phyloP scores from a whole-genome alignment of 2,797 vertebrate species.

The Hypotaenidia philippensis region DNA sequence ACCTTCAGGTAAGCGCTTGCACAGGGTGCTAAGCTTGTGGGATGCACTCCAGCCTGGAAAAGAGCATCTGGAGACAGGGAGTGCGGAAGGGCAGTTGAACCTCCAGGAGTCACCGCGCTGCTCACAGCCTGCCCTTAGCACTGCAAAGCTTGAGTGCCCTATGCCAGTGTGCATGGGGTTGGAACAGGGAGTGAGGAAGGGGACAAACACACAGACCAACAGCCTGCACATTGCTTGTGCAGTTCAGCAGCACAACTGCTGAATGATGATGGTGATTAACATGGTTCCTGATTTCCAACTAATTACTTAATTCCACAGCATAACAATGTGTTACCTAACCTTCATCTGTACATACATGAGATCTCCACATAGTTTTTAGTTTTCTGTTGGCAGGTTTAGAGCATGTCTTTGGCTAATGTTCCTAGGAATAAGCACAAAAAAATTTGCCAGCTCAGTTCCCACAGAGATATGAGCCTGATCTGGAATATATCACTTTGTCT shows the following conservation, averaged over 20 bases:
- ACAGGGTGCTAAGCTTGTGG: background rate
- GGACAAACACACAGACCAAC: background rate
- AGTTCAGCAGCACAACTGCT: background rate
- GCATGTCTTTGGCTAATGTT: background rate
- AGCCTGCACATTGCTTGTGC: fast-evolving
- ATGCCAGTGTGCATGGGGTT: too few relatives aligned
- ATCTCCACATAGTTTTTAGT: fast-evolving
- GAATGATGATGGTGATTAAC: background rate
- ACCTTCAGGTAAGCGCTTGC: background rate
- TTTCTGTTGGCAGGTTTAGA: background rate
- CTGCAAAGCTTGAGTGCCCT: fast-evolving
- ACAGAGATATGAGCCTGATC: background rate
- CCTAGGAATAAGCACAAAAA: background rate
- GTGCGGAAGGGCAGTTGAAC: background rate
- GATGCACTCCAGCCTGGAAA: background rate
- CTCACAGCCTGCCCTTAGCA: background rate
- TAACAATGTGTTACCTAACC: background rate
- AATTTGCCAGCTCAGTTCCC: background rate
- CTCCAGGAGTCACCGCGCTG: background rate
- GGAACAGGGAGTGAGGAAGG: background rate
- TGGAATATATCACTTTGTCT: background rate
- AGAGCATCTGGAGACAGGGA: background rate
- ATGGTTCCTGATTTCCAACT: background rate
- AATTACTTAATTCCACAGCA: background rate
- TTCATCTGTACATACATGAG: background rate